Conservation (phyloP, 2,888 invertebrate genomes). For the Drosophila paranaensis region DNA sequence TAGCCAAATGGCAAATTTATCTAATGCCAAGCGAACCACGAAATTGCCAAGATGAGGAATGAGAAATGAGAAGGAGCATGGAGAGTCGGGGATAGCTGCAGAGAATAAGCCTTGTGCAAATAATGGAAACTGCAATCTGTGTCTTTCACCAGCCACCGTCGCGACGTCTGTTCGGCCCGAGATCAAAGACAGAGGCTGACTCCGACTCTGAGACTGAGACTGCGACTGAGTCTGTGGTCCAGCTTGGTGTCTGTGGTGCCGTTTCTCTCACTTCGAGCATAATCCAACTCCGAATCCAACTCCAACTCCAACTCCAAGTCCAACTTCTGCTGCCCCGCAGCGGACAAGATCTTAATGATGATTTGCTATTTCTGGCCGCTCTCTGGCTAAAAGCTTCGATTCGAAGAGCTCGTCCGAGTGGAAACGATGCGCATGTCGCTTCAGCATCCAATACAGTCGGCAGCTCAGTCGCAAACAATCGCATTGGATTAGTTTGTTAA, state of each 20-base stretch:
- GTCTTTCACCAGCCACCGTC: slow-evolving; percentile 55
- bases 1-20: slow-evolving; percentile 60
- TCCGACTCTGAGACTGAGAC: background rate
- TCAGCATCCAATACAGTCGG: slow-evolving; percentile 13
- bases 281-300: slow-evolving; percentile 4
- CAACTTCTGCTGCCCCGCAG: slow-evolving; percentile 9
- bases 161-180: slow-evolving; percentile 34
- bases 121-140: slow-evolving; percentile 47
- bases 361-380: slow-evolving; percentile 67
- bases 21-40: slow-evolving; percentile 33
- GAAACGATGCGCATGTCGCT: slow-evolving; percentile 48
- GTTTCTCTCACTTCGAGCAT: slow-evolving; percentile 56
- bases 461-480: slow-evolving; percentile 71
- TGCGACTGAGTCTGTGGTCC: slow-evolving; percentile 13
- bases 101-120: slow-evolving; percentile 43
- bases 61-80: slow-evolving; percentile 16
- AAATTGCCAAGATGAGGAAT: slow-evolving; percentile 27
- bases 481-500: slow-evolving; percentile 76
- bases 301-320: background rate
- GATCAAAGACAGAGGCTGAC: slow-evolving; percentile 40
- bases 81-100: slow-evolving; percentile 4
- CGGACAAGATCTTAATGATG: slow-evolving; percentile 67
- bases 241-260: slow-evolving; percentile 46
- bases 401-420: slow-evolving; percentile 34
- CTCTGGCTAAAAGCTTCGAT: slow-evolving; percentile 21